phyloP scores from a whole-genome alignment of 2,888 invertebrate species.

The Volucella inflata region DNA sequence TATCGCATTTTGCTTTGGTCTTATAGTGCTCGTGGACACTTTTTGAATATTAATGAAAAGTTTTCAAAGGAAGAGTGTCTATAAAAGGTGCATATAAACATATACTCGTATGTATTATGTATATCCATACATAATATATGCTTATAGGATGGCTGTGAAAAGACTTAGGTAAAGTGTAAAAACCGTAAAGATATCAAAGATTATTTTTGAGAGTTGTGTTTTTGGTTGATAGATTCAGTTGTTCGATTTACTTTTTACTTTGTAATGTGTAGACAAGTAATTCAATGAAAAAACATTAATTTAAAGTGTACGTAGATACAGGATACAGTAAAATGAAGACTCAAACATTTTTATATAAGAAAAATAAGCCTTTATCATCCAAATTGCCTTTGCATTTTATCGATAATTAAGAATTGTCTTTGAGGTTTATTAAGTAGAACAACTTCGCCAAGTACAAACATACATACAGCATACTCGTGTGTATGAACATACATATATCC shows the following conservation, averaged over 20 bases:
- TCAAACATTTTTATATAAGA: too few relatives aligned
- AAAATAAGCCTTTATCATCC: too few relatives aligned
- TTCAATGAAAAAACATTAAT: constrained; percentile 64
- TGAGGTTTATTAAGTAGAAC: too few relatives aligned
- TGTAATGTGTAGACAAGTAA: constrained; percentile 58
- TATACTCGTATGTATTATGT: constrained; percentile 11
- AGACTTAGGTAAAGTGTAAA: constrained; percentile 51
- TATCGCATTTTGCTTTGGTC: constrained; percentile 72
- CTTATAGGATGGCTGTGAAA: constrained; percentile 27
- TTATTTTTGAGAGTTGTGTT: constrained; percentile 59
- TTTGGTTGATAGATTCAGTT: constrained; percentile 21
- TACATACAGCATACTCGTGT: constrained; percentile 22
- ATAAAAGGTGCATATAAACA: constrained; percentile 36
- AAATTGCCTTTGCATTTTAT: too few relatives aligned
- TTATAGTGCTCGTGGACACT: constrained; percentile 74
- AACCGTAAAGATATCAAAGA: constrained; percentile 66
- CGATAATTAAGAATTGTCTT: too few relatives aligned
- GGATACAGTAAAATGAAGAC: too few relatives aligned
- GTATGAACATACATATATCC: constrained; percentile 28
- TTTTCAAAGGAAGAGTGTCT: constrained; percentile 66
- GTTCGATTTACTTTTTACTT: constrained; percentile 55
- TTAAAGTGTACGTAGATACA: constrained; percentile 16
- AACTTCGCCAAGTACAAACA: too few relatives aligned
- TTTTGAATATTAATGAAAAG: constrained; percentile 76
- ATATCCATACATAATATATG: constrained; percentile 37